phyloP scores from a whole-genome alignment of 1,140 invertebrate species.

The Drosophila melanica region DNA sequence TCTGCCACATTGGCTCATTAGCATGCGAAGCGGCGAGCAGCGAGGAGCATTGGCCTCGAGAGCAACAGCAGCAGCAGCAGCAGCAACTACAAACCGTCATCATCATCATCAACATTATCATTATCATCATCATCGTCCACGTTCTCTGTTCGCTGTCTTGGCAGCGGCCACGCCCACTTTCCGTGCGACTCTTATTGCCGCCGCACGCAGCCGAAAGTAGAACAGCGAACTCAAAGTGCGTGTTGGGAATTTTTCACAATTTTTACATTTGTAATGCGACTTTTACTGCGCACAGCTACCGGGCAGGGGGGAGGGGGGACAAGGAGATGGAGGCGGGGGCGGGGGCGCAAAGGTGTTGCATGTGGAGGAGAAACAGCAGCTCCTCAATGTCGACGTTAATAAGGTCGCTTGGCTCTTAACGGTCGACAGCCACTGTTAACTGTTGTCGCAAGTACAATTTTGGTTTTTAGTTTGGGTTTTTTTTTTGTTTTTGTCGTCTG shows the following conservation, averaged over 20 bases:
- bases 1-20: constrained; percentile 54
- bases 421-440: constrained; percentile 35
- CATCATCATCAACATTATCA: background rate
- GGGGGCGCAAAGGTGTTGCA: background rate
- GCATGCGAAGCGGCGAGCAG: constrained; percentile 47
- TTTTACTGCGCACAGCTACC: constrained; percentile 19
- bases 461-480: background rate
- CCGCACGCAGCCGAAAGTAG: constrained; percentile 41
- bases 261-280: constrained; percentile 26
- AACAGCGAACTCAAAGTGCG: constrained; percentile 50
- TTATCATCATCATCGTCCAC: background rate
- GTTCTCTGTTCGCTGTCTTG: constrained; percentile 25
- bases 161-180: constrained; percentile 32
- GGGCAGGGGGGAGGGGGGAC: too few relatives aligned
- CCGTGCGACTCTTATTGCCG: background rate
- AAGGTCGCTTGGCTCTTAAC: constrained; percentile 39
- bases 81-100: background rate
- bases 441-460: constrained; percentile 32
- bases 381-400: constrained; percentile 15
- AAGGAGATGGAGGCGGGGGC: background rate
- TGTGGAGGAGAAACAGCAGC: constrained; percentile 8
- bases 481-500: constrained; percentile 12
- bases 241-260: constrained; percentile 27
- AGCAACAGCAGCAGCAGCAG: constrained; percentile 7
- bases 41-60: constrained; percentile 64